phyloP scores from a whole-genome alignment of 2,797 vertebrate genomes.

The Pangasius djambal region DNA sequence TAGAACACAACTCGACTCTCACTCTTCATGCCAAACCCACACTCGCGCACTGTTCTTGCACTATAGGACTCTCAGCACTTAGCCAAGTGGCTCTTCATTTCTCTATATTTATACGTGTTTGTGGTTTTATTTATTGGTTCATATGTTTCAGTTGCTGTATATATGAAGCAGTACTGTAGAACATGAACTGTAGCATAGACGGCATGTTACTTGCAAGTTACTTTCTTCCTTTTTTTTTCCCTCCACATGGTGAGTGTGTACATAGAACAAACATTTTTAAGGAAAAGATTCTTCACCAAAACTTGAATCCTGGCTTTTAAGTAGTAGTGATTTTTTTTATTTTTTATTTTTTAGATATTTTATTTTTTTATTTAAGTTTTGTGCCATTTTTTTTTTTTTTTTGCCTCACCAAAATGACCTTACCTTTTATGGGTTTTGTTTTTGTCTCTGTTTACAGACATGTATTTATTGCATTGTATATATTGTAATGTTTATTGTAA shows the following conservation, averaged over 20 bases:
- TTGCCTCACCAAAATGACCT: conserved; percentile 88
- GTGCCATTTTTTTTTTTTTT: conserved; percentile 70
- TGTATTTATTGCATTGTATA: conserved; percentile 93
- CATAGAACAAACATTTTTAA: conserved; percentile 73
- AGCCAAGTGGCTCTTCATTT: conserved; percentile 43
- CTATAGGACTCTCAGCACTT: conserved; percentile 61
- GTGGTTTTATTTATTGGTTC: conserved; percentile 47
- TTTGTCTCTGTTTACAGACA: conserved; percentile 90
- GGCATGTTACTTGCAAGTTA: conserved; percentile 78
- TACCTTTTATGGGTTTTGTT: conserved; percentile 85
- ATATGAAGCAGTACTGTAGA: conserved; percentile 66
- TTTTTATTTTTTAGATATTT: conserved; percentile 63
- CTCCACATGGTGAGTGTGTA: conserved; percentile 67
- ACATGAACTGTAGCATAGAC: conserved; percentile 58
- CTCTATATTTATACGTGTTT: conserved; percentile 22
- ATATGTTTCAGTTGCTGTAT: conserved; percentile 42
- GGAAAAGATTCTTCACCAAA: conserved; percentile 51
- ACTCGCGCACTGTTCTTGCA: conserved; percentile 64
- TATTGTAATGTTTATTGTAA: conserved; percentile 88
- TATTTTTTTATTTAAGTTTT: conserved; percentile 66
- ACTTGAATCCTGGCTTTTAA: conserved; percentile 82
- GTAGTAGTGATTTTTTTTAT: conserved; percentile 68
- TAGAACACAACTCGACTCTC: conserved; percentile 40
- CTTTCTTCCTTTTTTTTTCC: conserved; percentile 66
- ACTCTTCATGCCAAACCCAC: conserved; percentile 70